phyloP scores from a whole-genome alignment of 2,888 invertebrate species.

The Drosophila infuscata region DNA sequence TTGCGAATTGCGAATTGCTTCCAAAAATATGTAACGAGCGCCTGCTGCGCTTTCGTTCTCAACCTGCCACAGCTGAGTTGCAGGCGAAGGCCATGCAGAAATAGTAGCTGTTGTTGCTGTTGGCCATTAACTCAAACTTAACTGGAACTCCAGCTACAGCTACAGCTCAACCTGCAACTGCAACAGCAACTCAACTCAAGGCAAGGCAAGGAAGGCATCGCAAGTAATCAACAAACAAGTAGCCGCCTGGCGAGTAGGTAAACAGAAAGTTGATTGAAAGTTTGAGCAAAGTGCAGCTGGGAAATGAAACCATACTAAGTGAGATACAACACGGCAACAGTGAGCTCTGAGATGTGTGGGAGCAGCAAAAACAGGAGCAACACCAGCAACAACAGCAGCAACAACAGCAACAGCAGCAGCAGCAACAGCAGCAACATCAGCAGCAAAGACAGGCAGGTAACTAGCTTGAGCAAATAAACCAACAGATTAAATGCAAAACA shows the following conservation, averaged over 20 bases:
- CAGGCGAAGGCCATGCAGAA: constrained; percentile 27
- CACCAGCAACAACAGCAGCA: background rate
- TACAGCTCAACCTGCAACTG: background rate
- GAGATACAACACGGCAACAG: constrained; percentile 31
- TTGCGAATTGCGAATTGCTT: constrained; percentile 41
- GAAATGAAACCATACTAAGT: constrained; percentile 34
- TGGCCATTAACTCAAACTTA: constrained; percentile 55
- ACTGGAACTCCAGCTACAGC: constrained; percentile 6
- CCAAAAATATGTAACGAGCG: constrained; percentile 39
- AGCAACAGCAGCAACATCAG: background rate
- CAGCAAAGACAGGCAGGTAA: constrained; percentile 27
- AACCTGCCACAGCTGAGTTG: constrained; percentile 16
- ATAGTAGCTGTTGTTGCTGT: constrained; percentile 1
- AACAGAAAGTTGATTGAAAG: constrained; percentile 78
- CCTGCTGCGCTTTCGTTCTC: constrained; percentile 57
- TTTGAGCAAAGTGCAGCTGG: constrained; percentile 60
- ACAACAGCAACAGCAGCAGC: background rate
- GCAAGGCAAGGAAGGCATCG: constrained; percentile 21
- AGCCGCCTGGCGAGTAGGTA: constrained; percentile 55
- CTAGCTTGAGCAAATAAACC: constrained; percentile 31
- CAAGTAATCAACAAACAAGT: constrained; percentile 57
- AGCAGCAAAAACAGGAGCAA: constrained; percentile 12
- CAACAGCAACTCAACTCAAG: constrained; percentile 15
- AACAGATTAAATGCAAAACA: constrained; percentile 47
- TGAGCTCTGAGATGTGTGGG: constrained; percentile 32